These are phyloP conservation scores for Pogonomyrmex barbatus DNA, from an alignment of 1,140 invertebrate species.

Conservation along the genomic window DNA sequence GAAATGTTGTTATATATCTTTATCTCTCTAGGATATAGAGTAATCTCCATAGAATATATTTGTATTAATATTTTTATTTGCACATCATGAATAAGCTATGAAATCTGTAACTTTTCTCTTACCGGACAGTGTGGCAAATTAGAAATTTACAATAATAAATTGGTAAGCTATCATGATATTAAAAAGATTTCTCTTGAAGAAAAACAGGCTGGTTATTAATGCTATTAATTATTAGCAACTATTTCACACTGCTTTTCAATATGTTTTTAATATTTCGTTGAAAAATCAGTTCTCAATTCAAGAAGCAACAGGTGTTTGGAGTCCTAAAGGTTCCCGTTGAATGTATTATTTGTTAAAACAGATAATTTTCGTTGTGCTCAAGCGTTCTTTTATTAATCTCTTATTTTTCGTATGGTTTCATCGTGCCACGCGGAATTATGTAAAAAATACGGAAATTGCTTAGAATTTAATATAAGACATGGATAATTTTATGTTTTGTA, in stretches of 20 bases:
- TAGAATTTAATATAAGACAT: slow-evolving; percentile 6
- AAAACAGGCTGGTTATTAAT: not conserved
- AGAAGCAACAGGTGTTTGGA: slow-evolving; percentile 8
- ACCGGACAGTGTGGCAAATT: not conserved
- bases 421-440: not conserved
- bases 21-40: too few species aligned
- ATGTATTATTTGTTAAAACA: not conserved
- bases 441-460: not conserved
- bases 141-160: not conserved
- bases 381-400: not conserved
- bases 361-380: not conserved
- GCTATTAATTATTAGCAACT: not conserved
- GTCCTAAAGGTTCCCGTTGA: not conserved
- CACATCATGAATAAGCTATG: not conserved
- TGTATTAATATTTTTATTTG: not conserved
- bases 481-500: not conserved
- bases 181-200: not conserved
- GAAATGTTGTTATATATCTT: not conserved
- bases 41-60: too few species aligned
- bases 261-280: slow-evolving; percentile 2
- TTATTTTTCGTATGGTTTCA: not conserved
- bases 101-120: not conserved
- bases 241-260: not conserved
- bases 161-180: not conserved
- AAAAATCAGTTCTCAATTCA: not conserved